These are phyloP conservation scores for Megalonaias nervosa DNA, from an alignment of 1,140 invertebrate species.

Conservation along the genomic window DNA sequence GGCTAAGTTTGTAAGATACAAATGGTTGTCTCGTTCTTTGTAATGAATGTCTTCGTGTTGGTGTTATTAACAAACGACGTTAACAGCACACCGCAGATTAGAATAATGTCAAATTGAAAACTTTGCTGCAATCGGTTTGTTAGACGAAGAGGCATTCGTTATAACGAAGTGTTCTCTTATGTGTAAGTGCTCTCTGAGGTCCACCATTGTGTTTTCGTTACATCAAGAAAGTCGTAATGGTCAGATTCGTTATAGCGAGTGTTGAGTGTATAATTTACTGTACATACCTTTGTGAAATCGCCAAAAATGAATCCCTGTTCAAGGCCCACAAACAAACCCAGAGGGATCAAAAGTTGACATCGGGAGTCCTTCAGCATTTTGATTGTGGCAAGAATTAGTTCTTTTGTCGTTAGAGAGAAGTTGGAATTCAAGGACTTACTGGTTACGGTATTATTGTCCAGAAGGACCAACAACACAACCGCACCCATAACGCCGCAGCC, in stretches of 20 bases:
- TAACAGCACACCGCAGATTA: too few relatives aligned
- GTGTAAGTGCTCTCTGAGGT: too few relatives aligned
- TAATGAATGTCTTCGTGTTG: too few relatives aligned
- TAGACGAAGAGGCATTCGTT: too few relatives aligned
- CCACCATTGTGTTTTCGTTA: not conserved
- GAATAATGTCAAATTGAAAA: too few relatives aligned
- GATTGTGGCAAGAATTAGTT: slow-evolving; percentile 59
- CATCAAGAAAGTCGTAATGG: too few relatives aligned
- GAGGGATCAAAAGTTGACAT: slow-evolving; percentile 67
- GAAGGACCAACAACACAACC: slow-evolving; percentile 55
- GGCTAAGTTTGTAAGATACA: too few relatives aligned
- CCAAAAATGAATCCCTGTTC: slow-evolving; percentile 72
- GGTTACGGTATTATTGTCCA: slow-evolving; percentile 51
- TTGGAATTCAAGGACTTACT: slow-evolving; percentile 28
- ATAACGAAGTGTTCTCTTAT: too few relatives aligned
- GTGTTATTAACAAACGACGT: too few relatives aligned
- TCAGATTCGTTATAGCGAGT: too few relatives aligned
- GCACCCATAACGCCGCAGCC: slow-evolving; percentile 64
- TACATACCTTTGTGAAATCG: slow-evolving; percentile 71
- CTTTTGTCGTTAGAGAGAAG: slow-evolving; percentile 42
- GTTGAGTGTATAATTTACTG: not conserved
- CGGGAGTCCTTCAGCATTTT: slow-evolving; percentile 66
- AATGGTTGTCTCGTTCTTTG: too few relatives aligned
- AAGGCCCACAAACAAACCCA: slow-evolving; percentile 70
- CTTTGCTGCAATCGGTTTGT: too few relatives aligned